Percentiles rank a stretch among this genome's conserved stretches.
These are phyloP conservation scores for Eulemur coronatus DNA, from an alignment of 2,797 vertebrate species.

Conservation along the genomic window DNA sequence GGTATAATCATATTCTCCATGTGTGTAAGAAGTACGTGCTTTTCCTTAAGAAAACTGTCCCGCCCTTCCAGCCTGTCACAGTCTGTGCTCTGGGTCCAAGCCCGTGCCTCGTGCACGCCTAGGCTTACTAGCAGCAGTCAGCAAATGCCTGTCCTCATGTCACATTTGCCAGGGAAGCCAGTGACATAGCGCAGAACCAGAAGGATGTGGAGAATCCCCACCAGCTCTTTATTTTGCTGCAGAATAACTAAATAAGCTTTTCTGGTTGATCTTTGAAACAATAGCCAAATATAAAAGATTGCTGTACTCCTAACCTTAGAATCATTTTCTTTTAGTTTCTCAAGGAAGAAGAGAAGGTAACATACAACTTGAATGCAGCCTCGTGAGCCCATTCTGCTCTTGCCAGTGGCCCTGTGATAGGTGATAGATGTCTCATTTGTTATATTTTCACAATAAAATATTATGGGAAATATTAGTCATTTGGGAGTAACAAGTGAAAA, in stretches of 20 bases:
- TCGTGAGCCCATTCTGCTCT: background rate
- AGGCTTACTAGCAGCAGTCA: conserved; percentile 72
- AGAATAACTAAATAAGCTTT: conserved; percentile 78
- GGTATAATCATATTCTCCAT: background rate
- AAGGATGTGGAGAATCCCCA: conserved; percentile 67
- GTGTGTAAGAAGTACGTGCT: background rate
- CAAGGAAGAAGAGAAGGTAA: conserved; percentile 65
- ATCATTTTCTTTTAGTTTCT: conserved; percentile 76
- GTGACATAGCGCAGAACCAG: conserved; percentile 65
- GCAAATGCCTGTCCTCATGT: conserved; percentile 72
- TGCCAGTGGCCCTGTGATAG: background rate
- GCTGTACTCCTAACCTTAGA: conserved; percentile 71
- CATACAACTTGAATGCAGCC: background rate
- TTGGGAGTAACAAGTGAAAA: too few relatives aligned
- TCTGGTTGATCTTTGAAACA: conserved; percentile 74
- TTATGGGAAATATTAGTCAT: too few relatives aligned
- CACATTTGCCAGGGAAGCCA: conserved; percentile 74
- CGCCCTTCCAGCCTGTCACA: conserved; percentile 14
- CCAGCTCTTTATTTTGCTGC: conserved; percentile 65
- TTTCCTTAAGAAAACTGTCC: background rate
- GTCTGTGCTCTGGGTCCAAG: conserved; percentile 42
- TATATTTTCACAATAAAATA: background rate
- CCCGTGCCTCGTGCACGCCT: background rate
- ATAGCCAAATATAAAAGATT: conserved; percentile 76
- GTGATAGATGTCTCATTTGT: accelerated